Conservation (phyloP, 2,113 vertebrate genomes). For the Scortum barcoo region DNA sequence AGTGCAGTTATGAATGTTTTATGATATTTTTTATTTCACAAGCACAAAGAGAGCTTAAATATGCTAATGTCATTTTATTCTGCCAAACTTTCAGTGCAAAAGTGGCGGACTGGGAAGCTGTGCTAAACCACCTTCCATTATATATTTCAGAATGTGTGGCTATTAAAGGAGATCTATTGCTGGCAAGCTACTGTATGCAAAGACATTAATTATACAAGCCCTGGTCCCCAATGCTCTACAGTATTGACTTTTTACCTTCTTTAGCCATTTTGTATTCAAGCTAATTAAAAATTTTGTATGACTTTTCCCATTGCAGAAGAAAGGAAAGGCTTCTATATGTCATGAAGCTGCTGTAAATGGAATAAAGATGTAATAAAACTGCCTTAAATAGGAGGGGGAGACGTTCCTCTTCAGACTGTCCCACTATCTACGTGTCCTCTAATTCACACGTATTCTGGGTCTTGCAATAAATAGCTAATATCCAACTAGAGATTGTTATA, state of each 20-base stretch:
- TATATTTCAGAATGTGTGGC: conserved; percentile 42
- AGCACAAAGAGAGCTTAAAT: conserved; percentile 31
- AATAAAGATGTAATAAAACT: conserved; percentile 37
- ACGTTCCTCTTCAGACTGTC: background rate
- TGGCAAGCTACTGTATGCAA: conserved; percentile 38
- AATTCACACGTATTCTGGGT: conserved; percentile 14
- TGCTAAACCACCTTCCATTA: conserved; percentile 34
- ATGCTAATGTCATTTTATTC: conserved; percentile 51
- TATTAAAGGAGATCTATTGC: conserved; percentile 62
- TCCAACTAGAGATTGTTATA: conserved; percentile 8
- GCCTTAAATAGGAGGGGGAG: conserved; percentile 1
- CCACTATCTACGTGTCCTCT: conserved; percentile 6
- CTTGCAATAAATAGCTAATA: conserved; percentile 19
- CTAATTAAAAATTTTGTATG: conserved; percentile 47
- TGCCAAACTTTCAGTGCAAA: conserved; percentile 16
- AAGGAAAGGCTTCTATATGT: conserved; percentile 18
- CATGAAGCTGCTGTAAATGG: conserved; percentile 18
- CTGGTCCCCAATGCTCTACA: conserved; percentile 13
- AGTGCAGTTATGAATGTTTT: conserved; percentile 5
- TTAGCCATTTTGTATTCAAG: conserved; percentile 44
- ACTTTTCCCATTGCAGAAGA: conserved; percentile 8
- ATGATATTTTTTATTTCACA: conserved; percentile 29
- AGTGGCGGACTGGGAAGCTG: conserved; percentile 10
- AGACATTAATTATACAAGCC: conserved; percentile 55
- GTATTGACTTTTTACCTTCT: conserved; percentile 52